A percentile compares a stretch with the other conserved stretches of the same genome.
phyloP scores from a whole-genome alignment of 2,113 vertebrate species.

The Pseudorasbora parva region DNA sequence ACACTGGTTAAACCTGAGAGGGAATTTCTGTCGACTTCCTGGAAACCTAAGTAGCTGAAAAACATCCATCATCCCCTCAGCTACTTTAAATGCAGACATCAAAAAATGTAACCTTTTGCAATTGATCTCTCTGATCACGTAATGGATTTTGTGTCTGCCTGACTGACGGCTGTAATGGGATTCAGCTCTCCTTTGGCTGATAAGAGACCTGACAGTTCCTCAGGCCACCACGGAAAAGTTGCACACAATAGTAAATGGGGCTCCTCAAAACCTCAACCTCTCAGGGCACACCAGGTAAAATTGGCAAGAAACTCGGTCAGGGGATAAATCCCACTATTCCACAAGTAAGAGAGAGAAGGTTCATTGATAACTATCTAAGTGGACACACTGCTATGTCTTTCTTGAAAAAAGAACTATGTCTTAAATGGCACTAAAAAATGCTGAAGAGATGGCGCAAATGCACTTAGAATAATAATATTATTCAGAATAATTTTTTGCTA shows the following conservation, averaged over 20 bases:
- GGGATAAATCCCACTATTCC: slow-evolving; percentile 56
- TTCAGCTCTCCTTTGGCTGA: slow-evolving; percentile 57
- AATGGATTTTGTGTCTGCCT: slow-evolving; percentile 65
- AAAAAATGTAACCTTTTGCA: slow-evolving; percentile 67
- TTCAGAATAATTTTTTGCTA: too few species aligned
- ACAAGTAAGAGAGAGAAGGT: slow-evolving; percentile 28
- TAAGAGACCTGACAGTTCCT: slow-evolving; percentile 62
- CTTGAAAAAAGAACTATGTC: not conserved
- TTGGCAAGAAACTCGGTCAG: slow-evolving; percentile 63
- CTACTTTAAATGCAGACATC: slow-evolving; percentile 71
- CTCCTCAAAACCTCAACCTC: slow-evolving; percentile 54
- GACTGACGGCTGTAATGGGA: slow-evolving; percentile 67
- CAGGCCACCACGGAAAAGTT: slow-evolving; percentile 54
- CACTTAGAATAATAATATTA: too few species aligned
- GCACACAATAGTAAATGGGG: slow-evolving; percentile 63
- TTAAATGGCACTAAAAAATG: too few species aligned
- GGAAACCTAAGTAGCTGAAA: slow-evolving; percentile 65
- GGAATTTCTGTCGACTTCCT: slow-evolving; percentile 69
- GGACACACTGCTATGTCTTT: slow-evolving; percentile 5
- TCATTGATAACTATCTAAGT: slow-evolving; percentile 19
- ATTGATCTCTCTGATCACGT: slow-evolving; percentile 74
- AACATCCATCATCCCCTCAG: slow-evolving; percentile 69
- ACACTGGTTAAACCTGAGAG: slow-evolving; percentile 58
- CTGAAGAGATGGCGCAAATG: too few species aligned
- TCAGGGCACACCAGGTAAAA: slow-evolving; percentile 58